These are phyloP conservation scores for Drosophila maculinotata DNA, from an alignment of 2,888 invertebrate genomes.

Conservation along the genomic window DNA sequence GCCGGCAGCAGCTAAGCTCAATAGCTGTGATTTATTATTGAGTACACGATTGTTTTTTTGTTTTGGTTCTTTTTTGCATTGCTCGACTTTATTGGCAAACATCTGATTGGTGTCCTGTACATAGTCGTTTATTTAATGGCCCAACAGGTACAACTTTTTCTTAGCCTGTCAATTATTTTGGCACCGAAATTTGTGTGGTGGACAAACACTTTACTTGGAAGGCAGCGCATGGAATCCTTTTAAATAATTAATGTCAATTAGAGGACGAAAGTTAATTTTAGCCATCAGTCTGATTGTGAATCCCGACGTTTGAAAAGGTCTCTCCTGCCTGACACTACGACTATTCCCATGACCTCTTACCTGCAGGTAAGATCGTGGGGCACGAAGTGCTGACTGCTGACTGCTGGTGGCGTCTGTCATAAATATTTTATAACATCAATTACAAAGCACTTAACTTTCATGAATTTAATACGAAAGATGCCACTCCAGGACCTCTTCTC, in stretches of 20 bases:
- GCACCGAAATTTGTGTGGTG: conserved; percentile 13
- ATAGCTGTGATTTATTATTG: conserved; percentile 30
- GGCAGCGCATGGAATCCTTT: conserved; percentile 70
- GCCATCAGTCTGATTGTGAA: conserved; percentile 48
- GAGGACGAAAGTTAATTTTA: conserved; percentile 72
- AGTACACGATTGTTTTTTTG: not conserved
- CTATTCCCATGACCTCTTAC: conserved; percentile 17
- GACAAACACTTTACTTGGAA: conserved; percentile 51
- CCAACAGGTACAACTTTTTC: conserved; percentile 21
- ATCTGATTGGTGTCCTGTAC: conserved; percentile 28
- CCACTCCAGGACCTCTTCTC: conserved; percentile 31
- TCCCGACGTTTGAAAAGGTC: conserved; percentile 20
- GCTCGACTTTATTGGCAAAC: conserved; percentile 14
- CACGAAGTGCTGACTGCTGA: conserved; percentile 1
- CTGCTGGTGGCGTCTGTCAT: conserved; percentile 83
- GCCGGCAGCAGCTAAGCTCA: not conserved
- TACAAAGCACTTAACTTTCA: conserved; percentile 85
- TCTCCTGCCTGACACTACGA: conserved; percentile 7
- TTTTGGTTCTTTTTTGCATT: not conserved
- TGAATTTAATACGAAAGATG: conserved; percentile 82
- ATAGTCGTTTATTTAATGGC: conserved; percentile 27
- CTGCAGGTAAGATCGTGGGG: conserved; percentile 29
- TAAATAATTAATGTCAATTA: conserved; percentile 84
- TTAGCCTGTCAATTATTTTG: conserved; percentile 22
- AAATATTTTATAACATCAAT: conserved; percentile 85